phyloP scores from a whole-genome alignment of 1,140 invertebrate genomes.

The Pristionchus pacificus region DNA sequence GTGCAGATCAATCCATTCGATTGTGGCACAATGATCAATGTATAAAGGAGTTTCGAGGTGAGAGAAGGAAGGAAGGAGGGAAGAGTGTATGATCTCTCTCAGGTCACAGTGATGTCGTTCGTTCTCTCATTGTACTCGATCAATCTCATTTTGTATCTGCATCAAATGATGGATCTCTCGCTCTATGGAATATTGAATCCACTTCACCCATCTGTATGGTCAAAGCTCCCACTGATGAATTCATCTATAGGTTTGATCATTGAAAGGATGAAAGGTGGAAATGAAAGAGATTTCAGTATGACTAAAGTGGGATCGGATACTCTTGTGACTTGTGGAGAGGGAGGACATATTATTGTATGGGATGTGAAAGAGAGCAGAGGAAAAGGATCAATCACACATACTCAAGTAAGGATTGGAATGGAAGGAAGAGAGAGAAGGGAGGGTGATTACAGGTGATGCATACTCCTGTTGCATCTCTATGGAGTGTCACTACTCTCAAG shows the following conservation, averaged over 20 bases:
- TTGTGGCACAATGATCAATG: slow-evolving; percentile 70
- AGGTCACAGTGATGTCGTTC: slow-evolving; percentile 85
- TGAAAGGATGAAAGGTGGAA: background rate
- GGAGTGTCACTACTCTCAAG: slow-evolving; percentile 73
- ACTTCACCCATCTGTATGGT: slow-evolving; percentile 71
- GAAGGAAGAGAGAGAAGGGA: background rate
- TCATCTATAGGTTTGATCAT: slow-evolving; percentile 66
- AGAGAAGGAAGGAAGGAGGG: background rate
- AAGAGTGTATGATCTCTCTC: slow-evolving; percentile 44
- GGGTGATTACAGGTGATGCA: slow-evolving; percentile 68
- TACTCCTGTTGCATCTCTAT: slow-evolving; percentile 80
- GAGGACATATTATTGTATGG: slow-evolving; percentile 82
- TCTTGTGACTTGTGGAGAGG: slow-evolving; percentile 78
- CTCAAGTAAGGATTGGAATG: background rate
- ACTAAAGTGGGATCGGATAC: slow-evolving; percentile 1
- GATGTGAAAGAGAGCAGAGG: slow-evolving; percentile 52
- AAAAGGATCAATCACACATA: slow-evolving; percentile 49
- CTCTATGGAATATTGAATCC: slow-evolving; percentile 70
- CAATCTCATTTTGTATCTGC: slow-evolving; percentile 76
- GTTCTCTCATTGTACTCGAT: slow-evolving; percentile 70
- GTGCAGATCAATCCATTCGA: slow-evolving; percentile 83
- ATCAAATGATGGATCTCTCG: slow-evolving; percentile 81
- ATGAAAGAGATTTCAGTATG: background rate
- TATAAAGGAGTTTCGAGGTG: slow-evolving; percentile 41
- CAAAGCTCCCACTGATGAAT: slow-evolving; percentile 71